Evolutionary conservation across 2,888 invertebrate species (phyloP), one percentile per base, ranked within the genome.

Genomic region (Mesodorylaimus sp.): DNA sequence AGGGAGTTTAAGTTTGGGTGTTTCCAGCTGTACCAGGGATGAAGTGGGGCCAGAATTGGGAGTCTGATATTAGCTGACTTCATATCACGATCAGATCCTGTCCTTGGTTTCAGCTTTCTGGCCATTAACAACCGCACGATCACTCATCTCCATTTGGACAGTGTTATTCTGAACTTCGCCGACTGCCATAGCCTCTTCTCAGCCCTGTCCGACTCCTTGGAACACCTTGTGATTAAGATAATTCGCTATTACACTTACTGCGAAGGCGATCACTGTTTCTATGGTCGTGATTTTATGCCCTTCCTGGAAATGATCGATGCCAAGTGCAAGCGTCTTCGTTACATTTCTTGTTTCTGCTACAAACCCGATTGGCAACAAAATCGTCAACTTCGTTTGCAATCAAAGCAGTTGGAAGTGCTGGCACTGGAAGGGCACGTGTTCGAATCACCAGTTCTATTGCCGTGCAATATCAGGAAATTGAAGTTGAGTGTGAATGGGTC

Each of bases 171-270:
- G 10, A 37, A 47, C 37, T 23, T 26, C 10, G 5, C 19, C 37
- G 47, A 47, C 37, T 47, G 19, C 37, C 28, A 37, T 21, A 29
- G 19, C 3, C n/a, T 46, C 10, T 27, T 46, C n/a, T 5, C 16
- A 16, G 46, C 46, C 10, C 32, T 46, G n/a, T 28, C 28, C n/a
- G 32, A 46, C 28, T 16, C 26, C 10, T 27, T 46, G 63, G 41
- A 62, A 53, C 1, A 63, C 62, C 21, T 64, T 45, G 3, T 59
- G 51, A 5, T 44, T 26, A 44, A 44, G 21, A 44, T 44, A 7
- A 21, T 44, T 19, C 44, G 44, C 26, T 26, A 24, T 25, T 44
- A 44, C 27, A 16, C 24, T 5, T 44, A 24, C 26, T 44, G 44
- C 21, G 16, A 44, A 26, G 7, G 19, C 19, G 13, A 44, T 23